phyloP scores from a whole-genome alignment of 2,888 invertebrate species.

The Spialia ferax region DNA sequence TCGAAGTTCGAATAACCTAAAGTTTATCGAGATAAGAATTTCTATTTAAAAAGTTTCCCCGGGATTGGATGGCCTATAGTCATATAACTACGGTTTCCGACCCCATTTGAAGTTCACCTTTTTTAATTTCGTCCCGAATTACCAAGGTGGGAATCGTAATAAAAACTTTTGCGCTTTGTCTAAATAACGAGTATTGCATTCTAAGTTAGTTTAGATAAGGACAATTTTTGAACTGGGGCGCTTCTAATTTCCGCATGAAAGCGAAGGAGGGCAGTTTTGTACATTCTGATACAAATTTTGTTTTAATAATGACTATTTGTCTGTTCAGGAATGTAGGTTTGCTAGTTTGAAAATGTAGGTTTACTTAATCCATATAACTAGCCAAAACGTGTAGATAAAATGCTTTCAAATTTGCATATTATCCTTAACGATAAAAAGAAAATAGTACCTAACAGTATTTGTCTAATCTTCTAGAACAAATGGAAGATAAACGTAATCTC shows the following conservation, averaged over 20 bases:
- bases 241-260: constrained; percentile 26
- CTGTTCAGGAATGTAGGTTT: neutral
- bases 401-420: no score
- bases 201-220: constrained; percentile 37
- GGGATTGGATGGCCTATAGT: constrained; percentile 49
- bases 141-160: constrained; percentile 35
- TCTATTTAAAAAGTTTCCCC: constrained; percentile 71
- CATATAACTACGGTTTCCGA: constrained; percentile 40
- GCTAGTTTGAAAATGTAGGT: no score
- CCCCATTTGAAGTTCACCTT: constrained; percentile 26
- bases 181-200: constrained; percentile 41
- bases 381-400: no score
- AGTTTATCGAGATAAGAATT: constrained; percentile 64
- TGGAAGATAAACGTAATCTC: neutral
- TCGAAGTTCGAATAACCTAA: constrained; percentile 65
- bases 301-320: neutral
- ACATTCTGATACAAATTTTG: neutral
- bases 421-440: no score
- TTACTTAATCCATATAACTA: neutral
- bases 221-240: constrained; percentile 30
- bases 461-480: no score
- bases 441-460: no score
- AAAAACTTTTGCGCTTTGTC: constrained; percentile 37
- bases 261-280: constrained; percentile 13
- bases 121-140: constrained; percentile 36